Evolutionary conservation across 2,797 vertebrate genomes (phyloP), one percentile per base, ranked within the genome.

Genomic region (Apogon hyalosoma): DNA sequence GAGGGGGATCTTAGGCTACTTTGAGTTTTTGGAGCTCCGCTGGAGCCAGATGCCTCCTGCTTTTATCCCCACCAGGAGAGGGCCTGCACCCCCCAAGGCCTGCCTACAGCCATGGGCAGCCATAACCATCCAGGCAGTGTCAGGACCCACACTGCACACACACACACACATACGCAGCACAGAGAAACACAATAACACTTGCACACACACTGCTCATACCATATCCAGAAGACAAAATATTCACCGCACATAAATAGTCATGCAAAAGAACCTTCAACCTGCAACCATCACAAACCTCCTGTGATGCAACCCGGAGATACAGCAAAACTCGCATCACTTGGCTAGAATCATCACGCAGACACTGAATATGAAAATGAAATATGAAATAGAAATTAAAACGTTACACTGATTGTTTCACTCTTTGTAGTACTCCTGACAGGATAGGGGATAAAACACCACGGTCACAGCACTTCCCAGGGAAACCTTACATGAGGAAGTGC

Each of bases 41-140:
- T 95, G 93, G 94, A 97, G 96, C 94, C 96, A 98, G 96, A 97
- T 98, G 96, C 96, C 95, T 94, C 81, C 93, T 92, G 86, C 95
- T 97, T 97, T 98, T 96, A 97, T 97, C 96, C 95, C 87, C 93
- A 89, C 94, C 94, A 97, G 94, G 95, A 96, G 93, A 94, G 94
- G 93, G 94, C 77, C 91, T 86, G 82, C 83, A 80, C 51, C 88
- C 89, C 88, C 82, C 80, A 90, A 94, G 80, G 95, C 94, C 93
- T 93, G 93, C 95, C 95, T 93, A 84, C 93, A 95, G 95, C 95
- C 94, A 96, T 93, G 88, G 95, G 95, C 95, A 94, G 95, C 95
- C 95, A 93, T 91, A 90, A 93, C 93, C 93, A 92, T 93, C 93
- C 92, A 92, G 95, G 93, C 94, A 90, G 94, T 89, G 88, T 92